Base-by-base conservation (phyloP, 2,797 vertebrate genomes). In the Podargus strigoides region DNA sequence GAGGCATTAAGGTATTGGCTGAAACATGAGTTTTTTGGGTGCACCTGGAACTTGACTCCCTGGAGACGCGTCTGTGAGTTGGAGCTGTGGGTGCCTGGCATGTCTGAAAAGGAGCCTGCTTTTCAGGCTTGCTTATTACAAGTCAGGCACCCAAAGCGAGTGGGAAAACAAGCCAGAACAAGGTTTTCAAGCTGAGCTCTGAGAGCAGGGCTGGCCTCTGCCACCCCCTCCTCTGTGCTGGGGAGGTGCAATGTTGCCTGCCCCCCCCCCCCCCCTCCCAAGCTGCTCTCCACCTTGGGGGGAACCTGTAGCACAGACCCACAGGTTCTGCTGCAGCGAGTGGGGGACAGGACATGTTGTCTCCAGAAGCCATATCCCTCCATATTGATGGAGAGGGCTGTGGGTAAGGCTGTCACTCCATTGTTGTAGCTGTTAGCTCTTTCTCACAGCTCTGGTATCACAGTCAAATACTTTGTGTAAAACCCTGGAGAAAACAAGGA, bases 51-150 rank as follows among this genome's bases (percentile, higher is more conserved):
- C 94, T 66, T 81, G 83, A 86, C 85, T 94, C 96, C 91, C 78
- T 62, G 85, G 95, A 95, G 95, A 94, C 5, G 76, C 0, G 7
- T 94, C 95, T 94, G 6, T 1, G 17, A 87, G 85, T 64, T 85
- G 46, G 89, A 68, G 86, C 79, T 96, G 95, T 0, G 78, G 92
- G 93, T 96, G 85, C 91, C 92, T 89, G 92, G 92, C 90, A 83
- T 85, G 92, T 96, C 95, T 96, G 94, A 92, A 89, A 93, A 95
- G 90, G 89, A 97, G 78, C 95, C 94, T 96, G 96, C 93, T 96
- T 96, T 96, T 96, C 96, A 95, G 95, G 95, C 95, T 96, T 50
- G 9, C 93, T 95, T 94, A 87, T 94, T 95, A 89, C 89, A 50
- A 94, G 81, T 63, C 85, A 93, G 78, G 79, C 85, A 94, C 87